Base-by-base conservation (phyloP, 2,888 invertebrate species). In the Pachycephus smyrnensis region DNA sequence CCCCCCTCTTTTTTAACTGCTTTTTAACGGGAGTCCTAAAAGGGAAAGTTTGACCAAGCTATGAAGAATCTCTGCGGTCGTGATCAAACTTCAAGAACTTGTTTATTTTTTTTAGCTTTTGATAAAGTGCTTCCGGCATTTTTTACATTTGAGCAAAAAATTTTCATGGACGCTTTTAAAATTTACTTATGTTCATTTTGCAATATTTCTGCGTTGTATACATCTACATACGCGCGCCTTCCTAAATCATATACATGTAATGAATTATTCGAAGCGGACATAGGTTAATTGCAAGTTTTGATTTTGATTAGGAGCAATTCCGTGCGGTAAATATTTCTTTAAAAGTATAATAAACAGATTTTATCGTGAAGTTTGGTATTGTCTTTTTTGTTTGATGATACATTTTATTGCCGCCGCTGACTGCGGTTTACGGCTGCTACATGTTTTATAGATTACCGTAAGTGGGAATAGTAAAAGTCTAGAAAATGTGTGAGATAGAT, bases 21-120 rank as follows among this genome's bases (percentile, higher is more conserved):
- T 79, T 80, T 89, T 89, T 87, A 86, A 87, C 73, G 84, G 80
- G 81, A 75, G 73, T 79, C 81, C 80, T 84, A 82, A 84, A 86
- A 85, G 86, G 84, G 85, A 89, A 88, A 89, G 86, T 88, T 84
- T 78, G 79, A 81, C 69, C 30, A 69, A 30, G 0, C 9, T 11
- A 32, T 11, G 30, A 69, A 69, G 12, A 69, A 69, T 32, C 69
- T 30, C 30, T 69, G 69, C 12, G 11, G 71, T 31, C 31, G 12
- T 55, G 23, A 9, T 55, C 55, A 3, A 55, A 23, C 55, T 55
- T 23, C 9, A 23, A 23, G 1, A 23, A 23, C 9, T 23, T 9
- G 15, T 55, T 23, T 55, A 55, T 55, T 2, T 55, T 23, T 55
- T 15, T 55, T 23, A 55, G 9, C 55, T 23, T 23, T 55, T 55